These are phyloP conservation scores for Chloroceryle amazona DNA, from an alignment of 2,797 vertebrate genomes.

Conservation along the genomic window DNA sequence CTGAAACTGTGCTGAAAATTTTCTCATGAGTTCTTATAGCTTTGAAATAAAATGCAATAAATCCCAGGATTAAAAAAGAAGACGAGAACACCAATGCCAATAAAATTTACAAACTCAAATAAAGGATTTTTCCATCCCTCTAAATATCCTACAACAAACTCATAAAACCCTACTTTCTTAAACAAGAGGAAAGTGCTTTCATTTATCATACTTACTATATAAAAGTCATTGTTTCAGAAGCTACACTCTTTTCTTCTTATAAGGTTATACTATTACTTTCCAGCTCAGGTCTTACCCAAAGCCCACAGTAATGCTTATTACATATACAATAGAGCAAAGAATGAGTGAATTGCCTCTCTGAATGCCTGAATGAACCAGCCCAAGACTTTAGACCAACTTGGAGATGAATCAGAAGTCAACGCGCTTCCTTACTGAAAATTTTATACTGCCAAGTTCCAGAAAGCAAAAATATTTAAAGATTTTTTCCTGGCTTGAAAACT, in stretches of 20 bases:
- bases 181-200: slow-evolving; percentile 37
- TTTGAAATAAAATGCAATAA: slow-evolving; percentile 64
- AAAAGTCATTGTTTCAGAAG: slow-evolving; percentile 43
- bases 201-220: slow-evolving; percentile 36
- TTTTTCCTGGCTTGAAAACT: not conserved
- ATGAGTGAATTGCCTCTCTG: not conserved
- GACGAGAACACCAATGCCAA: slow-evolving; percentile 38
- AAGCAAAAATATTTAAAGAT: not conserved
- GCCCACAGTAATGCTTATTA: slow-evolving; percentile 34
- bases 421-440: not conserved
- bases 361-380: not conserved
- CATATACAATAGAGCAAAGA: slow-evolving; percentile 16
- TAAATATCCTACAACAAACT: slow-evolving; percentile 55
- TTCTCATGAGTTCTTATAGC: slow-evolving; percentile 5
- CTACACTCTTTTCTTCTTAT: slow-evolving; percentile 25
- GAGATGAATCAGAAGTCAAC: not conserved
- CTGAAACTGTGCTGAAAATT: slow-evolving; percentile 1
- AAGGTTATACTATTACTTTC: slow-evolving; percentile 41
- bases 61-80: not conserved
- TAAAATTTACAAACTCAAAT: slow-evolving; percentile 68
- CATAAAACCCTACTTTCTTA: slow-evolving; percentile 48
- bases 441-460: not conserved
- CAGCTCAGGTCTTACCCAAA: slow-evolving; percentile 36
- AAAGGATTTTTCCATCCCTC: slow-evolving; percentile 40
- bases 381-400: slow-evolving; percentile 21